Percentiles rank a stretch among this genome's conserved stretches.
These are phyloP conservation scores for Diadophis punctatus DNA, from an alignment of 2,113 vertebrate species.

Conservation along the genomic window DNA sequence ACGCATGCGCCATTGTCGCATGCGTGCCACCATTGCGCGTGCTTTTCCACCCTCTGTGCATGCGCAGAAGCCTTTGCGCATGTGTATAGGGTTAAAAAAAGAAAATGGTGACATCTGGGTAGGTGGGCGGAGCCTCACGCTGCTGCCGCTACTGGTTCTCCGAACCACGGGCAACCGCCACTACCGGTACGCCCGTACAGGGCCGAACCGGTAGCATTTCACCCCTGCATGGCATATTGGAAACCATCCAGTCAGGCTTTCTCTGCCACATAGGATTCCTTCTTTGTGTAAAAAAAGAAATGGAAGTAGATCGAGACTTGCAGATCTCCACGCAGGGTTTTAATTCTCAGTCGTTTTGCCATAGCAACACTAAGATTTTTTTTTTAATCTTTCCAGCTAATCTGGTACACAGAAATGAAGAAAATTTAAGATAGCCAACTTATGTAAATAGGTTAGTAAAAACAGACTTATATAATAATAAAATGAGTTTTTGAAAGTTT, in stretches of 20 bases:
- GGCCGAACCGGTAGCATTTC: too few relatives aligned
- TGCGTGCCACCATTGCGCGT: too few relatives aligned
- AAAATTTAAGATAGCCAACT: background rate
- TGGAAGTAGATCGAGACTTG: background rate
- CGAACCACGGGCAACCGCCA: too few relatives aligned
- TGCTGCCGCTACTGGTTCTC: too few relatives aligned
- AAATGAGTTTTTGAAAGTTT: background rate
- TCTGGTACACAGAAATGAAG: background rate
- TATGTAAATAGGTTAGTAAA: background rate
- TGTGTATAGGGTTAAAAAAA: too few relatives aligned
- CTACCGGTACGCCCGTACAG: too few relatives aligned
- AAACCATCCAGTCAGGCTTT: background rate
- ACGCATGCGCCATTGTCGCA: too few relatives aligned
- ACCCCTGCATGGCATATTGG: background rate
- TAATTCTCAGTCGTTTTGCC: background rate
- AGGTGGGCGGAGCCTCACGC: too few relatives aligned
- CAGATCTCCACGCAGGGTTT: background rate
- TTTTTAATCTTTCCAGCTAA: background rate
- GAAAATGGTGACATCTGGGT: too few relatives aligned
- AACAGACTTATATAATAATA: background rate
- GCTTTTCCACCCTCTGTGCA: too few relatives aligned
- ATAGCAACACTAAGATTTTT: background rate
- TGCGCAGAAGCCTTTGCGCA: too few relatives aligned
- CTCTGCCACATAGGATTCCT: background rate
- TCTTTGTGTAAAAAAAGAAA: background rate